phyloP scores from a whole-genome alignment of 1,140 invertebrate species.

The Halictus rubicundus region DNA sequence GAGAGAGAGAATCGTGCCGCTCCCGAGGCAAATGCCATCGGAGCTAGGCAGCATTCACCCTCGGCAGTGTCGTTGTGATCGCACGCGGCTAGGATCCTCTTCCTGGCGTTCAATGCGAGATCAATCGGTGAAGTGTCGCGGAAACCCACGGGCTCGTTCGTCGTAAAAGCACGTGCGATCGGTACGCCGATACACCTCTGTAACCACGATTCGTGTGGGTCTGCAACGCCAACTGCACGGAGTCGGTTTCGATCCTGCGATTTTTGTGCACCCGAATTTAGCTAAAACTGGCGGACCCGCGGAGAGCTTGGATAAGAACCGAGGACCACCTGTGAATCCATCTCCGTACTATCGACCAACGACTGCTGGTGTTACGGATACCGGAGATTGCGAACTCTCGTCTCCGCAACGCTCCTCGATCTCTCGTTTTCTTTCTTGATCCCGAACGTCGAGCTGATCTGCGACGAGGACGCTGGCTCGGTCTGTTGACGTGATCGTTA shows the following conservation, averaged over 20 bases:
- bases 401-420: too few relatives aligned
- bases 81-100: neutral
- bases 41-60: constrained; percentile 13
- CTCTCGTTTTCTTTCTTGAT: neutral
- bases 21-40: neutral
- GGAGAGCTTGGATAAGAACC: neutral
- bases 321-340: constrained; percentile 41
- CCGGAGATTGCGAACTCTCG: neutral
- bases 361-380: neutral
- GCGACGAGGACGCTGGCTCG: neutral
- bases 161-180: neutral
- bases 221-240: neutral
- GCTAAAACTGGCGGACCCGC: neutral
- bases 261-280: neutral
- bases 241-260: neutral
- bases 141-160: neutral
- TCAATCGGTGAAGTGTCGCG: neutral
- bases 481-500: neutral
- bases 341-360: neutral
- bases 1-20: neutral
- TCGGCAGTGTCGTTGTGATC: constrained; percentile 25
- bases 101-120: neutral
- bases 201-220: neutral
- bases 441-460: neutral
- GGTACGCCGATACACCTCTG: neutral